These are phyloP conservation scores for Dolichoris vasculosae DNA, from an alignment of 1,140 invertebrate genomes.

Conservation along the genomic window DNA sequence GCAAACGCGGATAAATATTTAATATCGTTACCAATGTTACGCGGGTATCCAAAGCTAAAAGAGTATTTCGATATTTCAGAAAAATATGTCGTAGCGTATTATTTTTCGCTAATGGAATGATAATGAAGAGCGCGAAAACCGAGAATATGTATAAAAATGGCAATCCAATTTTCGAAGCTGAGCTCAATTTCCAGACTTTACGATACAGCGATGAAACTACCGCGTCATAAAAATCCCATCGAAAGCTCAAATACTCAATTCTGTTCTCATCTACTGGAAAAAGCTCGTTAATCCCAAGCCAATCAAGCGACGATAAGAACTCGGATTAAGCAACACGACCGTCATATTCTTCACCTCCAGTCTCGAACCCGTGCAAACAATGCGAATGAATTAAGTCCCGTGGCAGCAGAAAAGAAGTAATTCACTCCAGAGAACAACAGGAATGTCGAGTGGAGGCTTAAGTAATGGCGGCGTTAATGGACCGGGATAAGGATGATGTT, in stretches of 20 bases:
- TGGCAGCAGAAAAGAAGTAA: not conserved
- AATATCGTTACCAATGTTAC: not conserved
- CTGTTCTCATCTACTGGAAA: not conserved
- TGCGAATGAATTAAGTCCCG: not conserved
- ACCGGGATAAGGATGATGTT: constrained; percentile 31
- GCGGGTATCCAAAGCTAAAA: not conserved
- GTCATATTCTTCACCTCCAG: not conserved
- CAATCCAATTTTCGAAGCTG: not conserved
- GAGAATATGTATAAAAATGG: not conserved
- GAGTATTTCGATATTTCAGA: too few species aligned
- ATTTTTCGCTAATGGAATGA: not conserved
- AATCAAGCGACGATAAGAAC: constrained; percentile 4
- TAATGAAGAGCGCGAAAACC: not conserved
- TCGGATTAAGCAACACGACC: constrained; percentile 3
- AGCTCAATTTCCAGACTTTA: not conserved
- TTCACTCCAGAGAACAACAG: not conserved
- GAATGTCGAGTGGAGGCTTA: constrained; percentile 24
- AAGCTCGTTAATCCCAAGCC: constrained; percentile 31
- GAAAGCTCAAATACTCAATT: constrained; percentile 1
- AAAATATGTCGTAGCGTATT: too few species aligned
- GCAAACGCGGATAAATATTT: too few species aligned
- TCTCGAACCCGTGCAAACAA: constrained; percentile 3
- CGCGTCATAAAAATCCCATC: not conserved
- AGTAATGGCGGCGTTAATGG: constrained; percentile 42
- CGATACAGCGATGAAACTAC: not conserved